Base-by-base conservation (phyloP, 1,140 invertebrate species). In the Hyles vespertilio region DNA sequence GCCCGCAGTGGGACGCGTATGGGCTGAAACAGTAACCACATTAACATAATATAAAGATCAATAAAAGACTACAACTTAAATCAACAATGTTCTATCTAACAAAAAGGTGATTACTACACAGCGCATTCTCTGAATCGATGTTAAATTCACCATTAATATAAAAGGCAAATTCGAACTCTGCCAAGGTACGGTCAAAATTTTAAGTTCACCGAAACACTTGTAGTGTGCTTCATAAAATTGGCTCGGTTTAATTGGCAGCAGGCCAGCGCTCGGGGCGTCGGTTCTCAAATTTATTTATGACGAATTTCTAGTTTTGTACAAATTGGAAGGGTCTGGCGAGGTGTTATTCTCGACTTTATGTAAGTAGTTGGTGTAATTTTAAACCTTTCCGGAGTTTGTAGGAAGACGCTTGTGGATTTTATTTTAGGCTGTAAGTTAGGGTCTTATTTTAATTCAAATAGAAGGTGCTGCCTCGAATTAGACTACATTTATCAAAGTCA, bases 201-300 rank as follows among this genome's bases (percentile, higher is more conserved):
- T 48, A 48, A 48, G 47, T 48, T 48, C n/a, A 11, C 47, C 5
- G 11, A n/a, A 6, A 48, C 47, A n/a, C 10, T n/a, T 48, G 22
- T 48, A 48, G n/a, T 48, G 33, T 12, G 34, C 51, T 55, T 46
- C 44, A 55, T 55, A 46, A 55, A 55, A 55, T 55, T 55, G 53
- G 53, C 52, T 58, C 47, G 43, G 51, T 11, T 52, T 63, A 63
- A 63, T 63, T 63, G 61, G 61, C 61, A 36, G 34, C 53, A 56
- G 8, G 46, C 61, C 56, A 63, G 56, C 48, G 51, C 57, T 57
- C 40, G 36, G 51, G 32, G 46, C 32, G 47, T 48, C 11, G 47
- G 47, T 36, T 55, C 52, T 58, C 43, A 53, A 63, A 63, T 48
- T 63, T 58, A 63, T 63, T 63, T 63, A 63, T 63, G 43, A 40